These are phyloP conservation scores for Erynnis tages DNA, from an alignment of 2,888 invertebrate species.

Conservation along the genomic window DNA sequence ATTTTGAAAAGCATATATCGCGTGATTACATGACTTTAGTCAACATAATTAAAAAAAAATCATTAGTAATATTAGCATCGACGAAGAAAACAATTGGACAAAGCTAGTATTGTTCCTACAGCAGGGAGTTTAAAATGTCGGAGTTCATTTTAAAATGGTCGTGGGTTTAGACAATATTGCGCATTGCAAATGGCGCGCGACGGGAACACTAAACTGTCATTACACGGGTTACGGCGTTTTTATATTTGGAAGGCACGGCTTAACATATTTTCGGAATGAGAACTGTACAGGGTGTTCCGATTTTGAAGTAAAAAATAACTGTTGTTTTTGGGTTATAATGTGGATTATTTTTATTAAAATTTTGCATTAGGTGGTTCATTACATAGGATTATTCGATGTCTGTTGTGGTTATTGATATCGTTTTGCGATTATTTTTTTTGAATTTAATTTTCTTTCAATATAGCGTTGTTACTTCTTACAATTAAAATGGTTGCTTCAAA, in stretches of 20 bases:
- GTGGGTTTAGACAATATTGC: constrained; percentile 55
- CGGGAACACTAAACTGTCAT: constrained; percentile 73
- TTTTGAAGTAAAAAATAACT: not conserved
- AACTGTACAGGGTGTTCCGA: constrained; percentile 42
- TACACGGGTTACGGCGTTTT: constrained; percentile 72
- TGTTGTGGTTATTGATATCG: no score
- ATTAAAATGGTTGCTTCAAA: no score
- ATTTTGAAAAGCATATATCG: no score
- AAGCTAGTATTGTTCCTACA: not conserved
- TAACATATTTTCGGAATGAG: constrained; percentile 56
- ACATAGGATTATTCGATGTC: no score
- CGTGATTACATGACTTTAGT: no score
- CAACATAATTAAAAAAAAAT: no score
- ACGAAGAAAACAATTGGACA: not conserved
- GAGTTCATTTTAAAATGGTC: constrained; percentile 45
- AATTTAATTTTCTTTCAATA: no score
- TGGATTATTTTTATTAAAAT: not conserved
- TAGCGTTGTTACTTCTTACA: no score
- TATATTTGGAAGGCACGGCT: constrained; percentile 65
- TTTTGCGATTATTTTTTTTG: no score
- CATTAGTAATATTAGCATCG: no score
- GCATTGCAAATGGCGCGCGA: constrained; percentile 66
- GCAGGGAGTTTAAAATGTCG: constrained; percentile 3
- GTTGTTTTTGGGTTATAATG: not conserved
- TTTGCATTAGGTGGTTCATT: no score